A percentile compares a stretch with the other conserved stretches of the same genome.
These are phyloP conservation scores for Nemurella pictetii DNA, from an alignment of 2,888 invertebrate species.

Conservation along the genomic window DNA sequence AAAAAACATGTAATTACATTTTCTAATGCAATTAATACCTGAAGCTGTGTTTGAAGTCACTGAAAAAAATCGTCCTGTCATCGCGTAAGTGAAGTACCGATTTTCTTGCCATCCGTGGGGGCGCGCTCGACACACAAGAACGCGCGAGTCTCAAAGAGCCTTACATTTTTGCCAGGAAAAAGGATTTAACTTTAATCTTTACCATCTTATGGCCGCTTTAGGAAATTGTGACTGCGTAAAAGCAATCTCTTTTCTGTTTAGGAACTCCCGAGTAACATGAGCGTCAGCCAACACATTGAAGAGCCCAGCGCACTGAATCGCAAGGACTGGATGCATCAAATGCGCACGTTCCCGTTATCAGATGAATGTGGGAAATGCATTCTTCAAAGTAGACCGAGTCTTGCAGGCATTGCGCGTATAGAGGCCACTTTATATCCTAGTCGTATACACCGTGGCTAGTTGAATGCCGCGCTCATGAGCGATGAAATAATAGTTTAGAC, in stretches of 20 bases:
- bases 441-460: no score
- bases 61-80: neutral
- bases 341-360: neutral
- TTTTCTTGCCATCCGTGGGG: neutral
- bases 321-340: neutral
- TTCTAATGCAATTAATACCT: neutral
- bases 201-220: neutral
- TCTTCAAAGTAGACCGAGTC: neutral
- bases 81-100: neutral
- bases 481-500: neutral
- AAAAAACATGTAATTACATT: neutral
- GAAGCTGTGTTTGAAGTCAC: neutral
- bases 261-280: neutral
- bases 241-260: neutral
- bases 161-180: neutral
- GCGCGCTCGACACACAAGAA: neutral
- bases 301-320: neutral
- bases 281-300: neutral
- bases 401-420: neutral
- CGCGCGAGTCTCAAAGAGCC: neutral
- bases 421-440: neutral
- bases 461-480: neutral
- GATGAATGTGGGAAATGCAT: neutral
- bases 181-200: neutral
- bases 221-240: neutral